These are phyloP conservation scores for Ectemnius cavifrons DNA, from an alignment of 2,888 invertebrate species.

Conservation along the genomic window DNA sequence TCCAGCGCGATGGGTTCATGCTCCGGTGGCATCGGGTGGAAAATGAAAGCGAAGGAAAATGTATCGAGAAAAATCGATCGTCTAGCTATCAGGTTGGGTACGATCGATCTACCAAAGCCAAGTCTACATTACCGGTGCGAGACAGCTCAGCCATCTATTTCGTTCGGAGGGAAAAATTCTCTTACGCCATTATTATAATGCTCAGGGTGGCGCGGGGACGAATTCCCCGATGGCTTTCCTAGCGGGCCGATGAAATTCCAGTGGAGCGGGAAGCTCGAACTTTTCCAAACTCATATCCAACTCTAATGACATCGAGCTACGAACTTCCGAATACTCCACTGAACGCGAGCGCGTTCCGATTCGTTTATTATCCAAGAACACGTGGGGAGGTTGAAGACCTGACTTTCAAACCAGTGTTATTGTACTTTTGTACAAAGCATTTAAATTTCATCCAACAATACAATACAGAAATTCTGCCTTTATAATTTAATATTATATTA, in stretches of 20 bases:
- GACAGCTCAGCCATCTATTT: background rate
- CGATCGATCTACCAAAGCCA: background rate
- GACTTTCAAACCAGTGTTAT: too few relatives aligned
- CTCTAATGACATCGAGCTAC: too few relatives aligned
- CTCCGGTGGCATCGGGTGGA: background rate
- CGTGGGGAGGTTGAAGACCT: too few relatives aligned
- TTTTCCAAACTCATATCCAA: background rate
- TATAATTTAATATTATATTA: too few relatives aligned
- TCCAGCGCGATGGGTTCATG: background rate
- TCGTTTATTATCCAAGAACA: too few relatives aligned
- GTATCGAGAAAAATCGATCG: background rate
- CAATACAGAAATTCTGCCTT: too few relatives aligned
- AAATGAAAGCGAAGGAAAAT: background rate
- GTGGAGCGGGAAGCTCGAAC: background rate
- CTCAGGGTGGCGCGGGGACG: background rate
- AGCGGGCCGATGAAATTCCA: background rate
- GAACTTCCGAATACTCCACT: too few relatives aligned
- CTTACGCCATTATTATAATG: conserved; percentile 3
- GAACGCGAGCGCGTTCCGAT: too few relatives aligned
- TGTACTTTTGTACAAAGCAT: too few relatives aligned
- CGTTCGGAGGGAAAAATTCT: background rate
- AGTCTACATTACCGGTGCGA: background rate
- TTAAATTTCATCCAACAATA: too few relatives aligned
- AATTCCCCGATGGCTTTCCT: background rate
- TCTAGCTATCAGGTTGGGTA: background rate